A percentile compares a stretch with the other conserved stretches of the same genome.
These are phyloP conservation scores for Lynx canadensis DNA, from an alignment of 2,113 vertebrate genomes.

Conservation along the genomic window DNA sequence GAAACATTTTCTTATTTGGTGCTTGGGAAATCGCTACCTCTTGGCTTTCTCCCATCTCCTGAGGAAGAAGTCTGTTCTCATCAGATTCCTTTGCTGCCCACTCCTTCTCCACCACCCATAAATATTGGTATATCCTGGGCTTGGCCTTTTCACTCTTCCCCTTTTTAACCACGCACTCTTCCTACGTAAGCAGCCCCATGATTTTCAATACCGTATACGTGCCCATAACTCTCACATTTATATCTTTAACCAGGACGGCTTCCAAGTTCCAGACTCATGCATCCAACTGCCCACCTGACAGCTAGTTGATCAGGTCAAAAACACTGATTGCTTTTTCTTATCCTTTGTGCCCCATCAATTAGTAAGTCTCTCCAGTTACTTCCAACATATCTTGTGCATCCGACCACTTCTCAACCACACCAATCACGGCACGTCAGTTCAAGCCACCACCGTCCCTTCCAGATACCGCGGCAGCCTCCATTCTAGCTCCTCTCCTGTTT, in stretches of 20 bases:
- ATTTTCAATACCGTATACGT: background rate
- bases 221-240: background rate
- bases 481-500: background rate
- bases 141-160: background rate
- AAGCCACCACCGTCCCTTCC: fast-evolving
- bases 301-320: background rate
- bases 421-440: background rate
- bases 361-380: background rate
- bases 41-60: background rate
- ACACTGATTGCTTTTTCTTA: background rate
- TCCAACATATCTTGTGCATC: background rate
- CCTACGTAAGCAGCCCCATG: background rate
- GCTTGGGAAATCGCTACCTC: background rate
- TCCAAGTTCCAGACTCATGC: background rate
- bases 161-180: background rate
- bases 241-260: background rate
- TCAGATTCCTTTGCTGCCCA: background rate
- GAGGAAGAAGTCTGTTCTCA: background rate
- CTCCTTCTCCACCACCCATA: background rate
- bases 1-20: background rate
- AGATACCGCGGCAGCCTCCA: fast-evolving
- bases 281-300: background rate
- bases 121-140: background rate
- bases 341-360: background rate
- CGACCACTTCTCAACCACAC: background rate